phyloP scores from a whole-genome alignment of 2,113 vertebrate species.

The Sus scrofa region DNA sequence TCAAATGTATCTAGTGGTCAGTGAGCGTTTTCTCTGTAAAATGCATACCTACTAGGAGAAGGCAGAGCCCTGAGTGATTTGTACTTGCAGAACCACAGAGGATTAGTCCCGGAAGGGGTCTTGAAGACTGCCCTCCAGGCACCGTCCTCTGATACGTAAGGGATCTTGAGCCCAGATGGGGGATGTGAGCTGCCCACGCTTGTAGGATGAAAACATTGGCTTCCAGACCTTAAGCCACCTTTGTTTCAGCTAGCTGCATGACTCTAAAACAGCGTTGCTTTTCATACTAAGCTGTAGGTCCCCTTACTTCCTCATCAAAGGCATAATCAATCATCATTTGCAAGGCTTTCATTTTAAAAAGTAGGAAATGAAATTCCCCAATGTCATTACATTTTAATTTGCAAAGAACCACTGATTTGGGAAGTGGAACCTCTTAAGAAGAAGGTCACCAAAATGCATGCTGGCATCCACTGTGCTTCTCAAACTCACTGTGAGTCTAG shows the following conservation, averaged over 20 bases:
- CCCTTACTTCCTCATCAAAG: constrained; percentile 69
- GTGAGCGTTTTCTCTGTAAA: constrained; percentile 31
- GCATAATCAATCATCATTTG: constrained; percentile 80
- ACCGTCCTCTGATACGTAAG: background rate
- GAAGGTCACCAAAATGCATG: constrained; percentile 15
- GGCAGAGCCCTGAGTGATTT: background rate
- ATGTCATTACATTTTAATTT: constrained; percentile 66
- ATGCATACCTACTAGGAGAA: background rate
- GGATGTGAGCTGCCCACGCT: background rate
- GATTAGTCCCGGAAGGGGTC: background rate
- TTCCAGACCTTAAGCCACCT: background rate
- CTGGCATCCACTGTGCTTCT: background rate
- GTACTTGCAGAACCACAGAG: background rate
- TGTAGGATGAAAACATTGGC: background rate
- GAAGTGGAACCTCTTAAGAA: background rate
- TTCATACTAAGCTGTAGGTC: constrained; percentile 30
- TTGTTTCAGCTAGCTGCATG: background rate
- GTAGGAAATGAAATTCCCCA: constrained; percentile 75
- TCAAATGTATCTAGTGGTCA: background rate
- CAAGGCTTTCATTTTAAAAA: constrained; percentile 70
- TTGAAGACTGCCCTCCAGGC: background rate
- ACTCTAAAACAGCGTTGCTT: constrained; percentile 49
- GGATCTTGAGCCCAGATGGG: background rate
- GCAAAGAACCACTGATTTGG: constrained; percentile 22
- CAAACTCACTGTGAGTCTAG: background rate